phyloP scores from a whole-genome alignment of 2,888 invertebrate genomes.

The Geophilus truncorum region DNA sequence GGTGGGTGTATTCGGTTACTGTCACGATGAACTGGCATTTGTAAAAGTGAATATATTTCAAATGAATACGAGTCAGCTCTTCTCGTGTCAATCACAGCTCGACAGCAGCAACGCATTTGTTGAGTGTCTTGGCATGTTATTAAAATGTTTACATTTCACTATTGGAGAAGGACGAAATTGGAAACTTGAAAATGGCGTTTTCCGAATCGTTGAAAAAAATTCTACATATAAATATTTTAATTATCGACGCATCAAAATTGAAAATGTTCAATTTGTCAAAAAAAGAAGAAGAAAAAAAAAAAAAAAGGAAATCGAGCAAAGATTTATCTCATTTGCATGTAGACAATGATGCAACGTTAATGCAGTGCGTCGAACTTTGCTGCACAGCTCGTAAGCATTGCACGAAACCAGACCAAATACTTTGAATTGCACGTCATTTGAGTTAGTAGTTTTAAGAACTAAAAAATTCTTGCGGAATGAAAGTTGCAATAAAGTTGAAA shows the following conservation, averaged over 20 bases:
- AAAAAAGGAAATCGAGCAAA: no score
- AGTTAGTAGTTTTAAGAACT: not conserved
- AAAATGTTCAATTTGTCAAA: no score
- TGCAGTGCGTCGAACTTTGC: no score
- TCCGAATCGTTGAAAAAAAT: no score
- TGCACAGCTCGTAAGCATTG: not conserved
- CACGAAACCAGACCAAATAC: not conserved
- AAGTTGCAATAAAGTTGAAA: not conserved
- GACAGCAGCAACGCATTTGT: not conserved
- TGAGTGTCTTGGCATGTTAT: not conserved
- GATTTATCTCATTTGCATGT: no score
- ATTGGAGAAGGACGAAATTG: not conserved
- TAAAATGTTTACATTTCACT: not conserved
- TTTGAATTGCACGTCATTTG: not conserved
- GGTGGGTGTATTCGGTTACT: not conserved
- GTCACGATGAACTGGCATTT: not conserved
- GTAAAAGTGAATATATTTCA: not conserved
- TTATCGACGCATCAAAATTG: no score
- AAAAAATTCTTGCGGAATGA: not conserved
- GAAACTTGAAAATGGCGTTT: not conserved
- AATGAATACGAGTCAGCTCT: not conserved
- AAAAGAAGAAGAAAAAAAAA: no score
- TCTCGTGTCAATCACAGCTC: not conserved
- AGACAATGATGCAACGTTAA: no score
- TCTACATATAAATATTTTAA: no score